Evolutionary conservation across 1,140 invertebrate species (phyloP).

Genomic region (Diuraphis noxia): DNA sequence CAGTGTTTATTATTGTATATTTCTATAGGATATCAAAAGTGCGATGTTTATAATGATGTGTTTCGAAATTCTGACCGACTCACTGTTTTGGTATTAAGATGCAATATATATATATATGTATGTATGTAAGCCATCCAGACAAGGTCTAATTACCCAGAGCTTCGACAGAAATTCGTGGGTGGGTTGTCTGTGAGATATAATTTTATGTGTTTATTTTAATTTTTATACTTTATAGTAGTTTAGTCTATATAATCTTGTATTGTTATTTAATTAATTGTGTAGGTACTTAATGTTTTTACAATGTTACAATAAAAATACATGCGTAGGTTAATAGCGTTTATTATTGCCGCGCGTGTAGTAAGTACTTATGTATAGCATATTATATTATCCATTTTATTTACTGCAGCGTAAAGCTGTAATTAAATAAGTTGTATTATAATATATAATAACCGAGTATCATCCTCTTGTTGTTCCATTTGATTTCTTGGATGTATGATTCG

Average conservation of each 20-base stretch:
- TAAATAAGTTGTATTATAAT: neutral
- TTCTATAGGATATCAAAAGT: neutral
- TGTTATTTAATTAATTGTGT: too few species aligned
- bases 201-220: neutral
- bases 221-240: too few species aligned
- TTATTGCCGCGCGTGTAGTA: too few species aligned
- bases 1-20: neutral
- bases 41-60: neutral
- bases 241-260: too few species aligned
- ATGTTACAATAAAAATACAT: too few species aligned
- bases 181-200: neutral
- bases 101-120: neutral
- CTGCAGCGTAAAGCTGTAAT: neutral
- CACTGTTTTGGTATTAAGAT: neutral
- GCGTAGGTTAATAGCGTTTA: too few species aligned
- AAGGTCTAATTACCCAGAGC: too few species aligned
- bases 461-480: neutral
- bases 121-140: neutral
- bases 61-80: neutral
- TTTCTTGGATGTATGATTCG: neutral
- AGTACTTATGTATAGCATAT: too few species aligned
- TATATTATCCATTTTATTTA: too few species aligned
- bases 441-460: neutral
- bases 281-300: too few species aligned
- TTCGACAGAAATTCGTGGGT: neutral